phyloP scores from a whole-genome alignment of 1,140 invertebrate genomes.

The Rhizoglyphus robini region DNA sequence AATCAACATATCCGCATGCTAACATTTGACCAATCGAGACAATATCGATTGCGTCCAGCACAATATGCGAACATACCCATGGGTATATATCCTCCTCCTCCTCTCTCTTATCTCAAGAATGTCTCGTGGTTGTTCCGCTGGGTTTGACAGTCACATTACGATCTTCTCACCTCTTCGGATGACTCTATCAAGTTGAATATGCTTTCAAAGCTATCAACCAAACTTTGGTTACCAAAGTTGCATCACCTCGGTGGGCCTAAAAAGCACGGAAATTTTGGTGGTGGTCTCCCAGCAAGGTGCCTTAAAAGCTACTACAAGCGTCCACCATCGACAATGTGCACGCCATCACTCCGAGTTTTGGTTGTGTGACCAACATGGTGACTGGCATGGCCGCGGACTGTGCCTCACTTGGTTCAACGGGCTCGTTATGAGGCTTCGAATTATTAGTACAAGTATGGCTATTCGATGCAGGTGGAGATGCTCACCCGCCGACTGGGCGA shows the following conservation, averaged over 20 bases:
- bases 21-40: constrained; percentile 8
- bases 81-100: too few relatives aligned
- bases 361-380: constrained; percentile 98
- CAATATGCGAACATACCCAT: neutral
- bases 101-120: neutral
- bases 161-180: too few relatives aligned
- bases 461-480: constrained; percentile 86
- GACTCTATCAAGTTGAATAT: too few relatives aligned
- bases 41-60: neutral
- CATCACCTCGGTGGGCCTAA: constrained; percentile 88
- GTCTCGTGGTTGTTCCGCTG: constrained; percentile 98
- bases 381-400: constrained; percentile 85
- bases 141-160: too few relatives aligned
- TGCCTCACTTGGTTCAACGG: constrained; percentile 87
- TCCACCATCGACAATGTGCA: constrained; percentile 85
- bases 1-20: neutral
- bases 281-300: constrained; percentile 97
- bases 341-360: constrained; percentile 76
- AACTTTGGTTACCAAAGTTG: too few relatives aligned
- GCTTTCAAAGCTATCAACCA: constrained; percentile 97
- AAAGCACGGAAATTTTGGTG: constrained; percentile 76
- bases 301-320: constrained; percentile 86
- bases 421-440: constrained; percentile 94
- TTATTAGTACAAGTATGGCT: constrained; percentile 93
- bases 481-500: constrained; percentile 87